Percentiles rank a stretch among this genome's conserved stretches.
Conservation (phyloP, 2,888 invertebrate species). For the Lumbricus terrestris region DNA sequence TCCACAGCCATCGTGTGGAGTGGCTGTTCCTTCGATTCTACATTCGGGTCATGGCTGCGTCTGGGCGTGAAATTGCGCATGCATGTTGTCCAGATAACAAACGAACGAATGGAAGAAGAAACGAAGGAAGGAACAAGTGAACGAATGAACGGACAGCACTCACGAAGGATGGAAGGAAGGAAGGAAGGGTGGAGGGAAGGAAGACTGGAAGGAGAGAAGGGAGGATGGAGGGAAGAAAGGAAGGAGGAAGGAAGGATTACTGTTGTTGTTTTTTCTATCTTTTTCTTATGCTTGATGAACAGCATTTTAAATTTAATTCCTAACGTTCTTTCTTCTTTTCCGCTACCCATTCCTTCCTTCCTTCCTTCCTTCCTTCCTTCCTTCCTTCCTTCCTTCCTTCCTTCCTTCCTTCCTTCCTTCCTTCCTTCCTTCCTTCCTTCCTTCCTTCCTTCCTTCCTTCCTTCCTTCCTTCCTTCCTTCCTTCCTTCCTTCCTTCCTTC, state of each 20-base stretch:
- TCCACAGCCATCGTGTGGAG: neutral
- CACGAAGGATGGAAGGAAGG: no score
- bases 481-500: no score
- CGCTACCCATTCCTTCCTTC: no score
- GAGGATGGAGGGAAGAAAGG: no score
- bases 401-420: neutral
- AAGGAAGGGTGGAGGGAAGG: no score
- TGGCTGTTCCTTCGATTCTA: neutral
- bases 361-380: neutral
- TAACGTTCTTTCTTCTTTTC: no score
- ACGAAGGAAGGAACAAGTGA: neutral
- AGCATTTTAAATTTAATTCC: no score
- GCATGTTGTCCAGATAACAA: neutral
- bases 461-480: neutral
- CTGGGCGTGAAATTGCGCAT: conserved; percentile 3
- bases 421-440: neutral
- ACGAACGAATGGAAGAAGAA: neutral
- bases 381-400: neutral
- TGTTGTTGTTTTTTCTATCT: no score
- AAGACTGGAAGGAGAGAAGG: no score
- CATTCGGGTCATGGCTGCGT: neutral
- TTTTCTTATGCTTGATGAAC: no score
- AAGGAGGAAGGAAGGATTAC: no score
- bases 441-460: neutral
- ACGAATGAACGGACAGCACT: no score